Evolutionary conservation across 2,888 invertebrate genomes (phyloP), one percentile per base, ranked within the genome.

Genomic region (Lycophotia porphyrea): DNA sequence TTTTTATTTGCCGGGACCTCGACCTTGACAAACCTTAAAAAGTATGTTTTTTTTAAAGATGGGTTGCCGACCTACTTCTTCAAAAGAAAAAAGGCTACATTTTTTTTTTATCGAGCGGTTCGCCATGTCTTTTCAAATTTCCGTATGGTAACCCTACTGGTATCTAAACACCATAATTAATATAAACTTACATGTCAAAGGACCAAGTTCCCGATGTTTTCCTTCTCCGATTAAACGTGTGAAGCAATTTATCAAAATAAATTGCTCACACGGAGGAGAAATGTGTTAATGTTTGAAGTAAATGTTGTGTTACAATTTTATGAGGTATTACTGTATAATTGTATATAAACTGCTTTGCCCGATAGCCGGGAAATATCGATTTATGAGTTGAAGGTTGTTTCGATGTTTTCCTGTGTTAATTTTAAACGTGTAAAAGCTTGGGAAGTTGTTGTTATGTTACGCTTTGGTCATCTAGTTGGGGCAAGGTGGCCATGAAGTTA

Each of bases 241-340:
- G 60, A 78, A 83, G 82, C 84, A 82, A 83, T 83, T 83, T 83
- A 83, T 83, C 86, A 85, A 85, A 85, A 83, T 83, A 86, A 83
- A 83, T 83, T 78, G 82, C 84, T 78, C 78, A 69, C 82, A 74
- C 63, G 84, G 78, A 69, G 42, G 71, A 86, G 84, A 71, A 83
- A 86, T 74, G 79, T 83, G 74, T 86, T 78, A 83, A 83, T 86
- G 84, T 86, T 73, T n/a, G 70, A 65, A 78, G 65, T 69, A 83
- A 85, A 85, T 74, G 73, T 71, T 71, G 71, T 69, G 76, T 76
- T 76, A 74, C 86, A 78, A 69, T 74, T 70, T 60, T 69, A 70
- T 82, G 39, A 66, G 61, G 21, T 74, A 85, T 82, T 77, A 77
- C 68, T 82, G 42, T 27, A 61, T 71, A 74, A 73, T 77, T 85